Percentiles rank a stretch among this genome's conserved stretches.
Evolutionary conservation across 2,888 invertebrate species (phyloP).

Genomic region (Leptinotarsa juncta): DNA sequence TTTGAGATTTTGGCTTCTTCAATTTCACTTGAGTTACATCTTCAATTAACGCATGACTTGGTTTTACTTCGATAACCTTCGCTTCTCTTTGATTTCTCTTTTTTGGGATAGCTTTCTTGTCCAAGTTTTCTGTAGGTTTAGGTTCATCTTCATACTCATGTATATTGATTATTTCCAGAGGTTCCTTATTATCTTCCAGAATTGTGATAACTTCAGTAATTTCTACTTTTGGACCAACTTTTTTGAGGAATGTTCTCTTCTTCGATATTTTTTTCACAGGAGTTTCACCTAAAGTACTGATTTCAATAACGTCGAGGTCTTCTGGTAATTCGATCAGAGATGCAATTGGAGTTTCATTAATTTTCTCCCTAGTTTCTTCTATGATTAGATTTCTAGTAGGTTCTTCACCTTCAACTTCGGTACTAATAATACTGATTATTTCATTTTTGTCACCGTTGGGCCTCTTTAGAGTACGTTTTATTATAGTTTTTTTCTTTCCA

Average conservation of each 20-base stretch:
- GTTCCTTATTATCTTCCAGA: conserved; percentile 55
- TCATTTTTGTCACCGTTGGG: conserved; percentile 60
- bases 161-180: conserved; percentile 53
- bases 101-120: conserved; percentile 27
- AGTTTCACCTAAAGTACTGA: conserved; percentile 61
- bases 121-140: neutral
- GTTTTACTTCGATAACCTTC: conserved; percentile 51
- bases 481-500: conserved; percentile 53
- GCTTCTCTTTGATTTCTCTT: conserved; percentile 41
- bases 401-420: conserved; percentile 57
- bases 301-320: conserved; percentile 63
- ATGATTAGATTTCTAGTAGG: conserved; percentile 51
- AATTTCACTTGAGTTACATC: conserved; percentile 73
- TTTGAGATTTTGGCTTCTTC: conserved; percentile 62
- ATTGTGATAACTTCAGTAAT: conserved; percentile 59
- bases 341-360: conserved; percentile 53
- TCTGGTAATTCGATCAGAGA: conserved; percentile 59
- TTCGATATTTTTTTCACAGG: conserved; percentile 63
- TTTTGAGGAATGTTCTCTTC: conserved; percentile 56
- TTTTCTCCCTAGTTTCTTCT: conserved; percentile 45
- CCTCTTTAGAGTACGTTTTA: conserved; percentile 56
- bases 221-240: conserved; percentile 57
- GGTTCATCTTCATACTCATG: conserved; percentile 47
- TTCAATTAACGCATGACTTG: conserved; percentile 46
- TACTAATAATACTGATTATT: conserved; percentile 65